Conservation (phyloP, 2,888 invertebrate species). For the Catotricha subobsoleta region DNA sequence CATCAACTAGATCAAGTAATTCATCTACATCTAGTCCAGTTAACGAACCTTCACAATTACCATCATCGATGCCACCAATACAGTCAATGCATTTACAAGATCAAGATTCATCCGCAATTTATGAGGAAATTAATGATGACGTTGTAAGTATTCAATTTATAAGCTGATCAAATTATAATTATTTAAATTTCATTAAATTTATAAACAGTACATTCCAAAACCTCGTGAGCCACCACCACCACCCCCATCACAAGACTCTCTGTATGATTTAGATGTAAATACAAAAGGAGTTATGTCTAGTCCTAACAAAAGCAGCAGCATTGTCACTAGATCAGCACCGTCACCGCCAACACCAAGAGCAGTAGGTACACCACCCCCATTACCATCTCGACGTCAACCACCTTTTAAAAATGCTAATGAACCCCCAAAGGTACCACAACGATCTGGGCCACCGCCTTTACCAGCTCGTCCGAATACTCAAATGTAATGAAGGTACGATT, state of each 20-base stretch:
- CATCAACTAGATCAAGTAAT: too few species aligned
- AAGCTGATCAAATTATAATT: neutral
- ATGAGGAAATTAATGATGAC: constrained; percentile 38
- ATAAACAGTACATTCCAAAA: constrained; percentile 21
- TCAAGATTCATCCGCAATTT: constrained; percentile 26
- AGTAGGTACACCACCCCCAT: constrained; percentile 34
- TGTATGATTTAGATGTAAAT: constrained; percentile 13
- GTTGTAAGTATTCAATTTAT: constrained; percentile 17
- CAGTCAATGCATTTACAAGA: constrained; percentile 15
- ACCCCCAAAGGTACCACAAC: constrained; percentile 28
- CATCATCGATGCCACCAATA: constrained; percentile 4
- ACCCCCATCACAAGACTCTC: constrained; percentile 34
- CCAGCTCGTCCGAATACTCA: constrained; percentile 21
- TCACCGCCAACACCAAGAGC: constrained; percentile 33
- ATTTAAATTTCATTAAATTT: neutral
- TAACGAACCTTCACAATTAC: neutral
- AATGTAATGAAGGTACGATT: too few species aligned
- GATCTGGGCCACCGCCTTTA: constrained; percentile 26
- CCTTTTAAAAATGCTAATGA: constrained; percentile 14
- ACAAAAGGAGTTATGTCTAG: constrained; percentile 19
- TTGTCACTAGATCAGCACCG: constrained; percentile 24
- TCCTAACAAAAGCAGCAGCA: constrained; percentile 8
- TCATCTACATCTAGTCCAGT: constrained; percentile 1
- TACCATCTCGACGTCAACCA: constrained; percentile 31
- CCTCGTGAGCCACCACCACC: constrained; percentile 40